These are phyloP conservation scores for Drosophila paucipuncta DNA, from an alignment of 2,888 invertebrate species.

Conservation along the genomic window DNA sequence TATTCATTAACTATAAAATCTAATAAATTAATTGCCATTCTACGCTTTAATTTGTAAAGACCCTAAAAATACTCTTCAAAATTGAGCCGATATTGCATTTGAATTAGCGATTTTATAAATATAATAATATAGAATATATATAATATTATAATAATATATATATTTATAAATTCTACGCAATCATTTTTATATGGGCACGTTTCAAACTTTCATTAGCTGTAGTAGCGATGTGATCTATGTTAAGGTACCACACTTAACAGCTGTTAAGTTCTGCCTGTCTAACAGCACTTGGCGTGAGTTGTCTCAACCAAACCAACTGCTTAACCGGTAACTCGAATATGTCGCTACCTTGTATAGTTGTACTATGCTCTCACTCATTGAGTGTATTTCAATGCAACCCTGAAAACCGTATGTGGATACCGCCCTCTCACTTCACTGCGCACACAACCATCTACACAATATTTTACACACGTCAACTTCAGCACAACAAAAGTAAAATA, in stretches of 20 bases:
- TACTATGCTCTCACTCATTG: neutral
- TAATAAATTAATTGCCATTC: neutral
- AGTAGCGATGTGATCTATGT: neutral
- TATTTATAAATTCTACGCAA: neutral
- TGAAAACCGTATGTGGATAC: constrained; percentile 16
- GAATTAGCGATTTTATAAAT: neutral
- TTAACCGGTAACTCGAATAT: neutral
- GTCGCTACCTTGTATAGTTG: neutral
- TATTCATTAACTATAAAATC: constrained; percentile 58
- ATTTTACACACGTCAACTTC: constrained; percentile 68
- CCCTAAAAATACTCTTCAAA: neutral
- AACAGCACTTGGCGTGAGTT: neutral
- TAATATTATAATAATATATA: constrained; percentile 44
- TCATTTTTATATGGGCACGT: neutral
- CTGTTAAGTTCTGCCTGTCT: neutral
- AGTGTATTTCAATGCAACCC: constrained; percentile 38
- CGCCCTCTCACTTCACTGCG: constrained; percentile 22
- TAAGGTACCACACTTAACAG: neutral
- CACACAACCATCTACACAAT: constrained; percentile 20
- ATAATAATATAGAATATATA: constrained; percentile 14
- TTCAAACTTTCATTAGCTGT: neutral
- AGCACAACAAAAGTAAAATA: constrained; percentile 44
- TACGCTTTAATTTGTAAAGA: neutral
- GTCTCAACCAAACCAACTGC: neutral
- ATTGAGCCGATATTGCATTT: neutral